Conservation (phyloP, 2,888 invertebrate genomes). For the Zaprionus lineosus region DNA sequence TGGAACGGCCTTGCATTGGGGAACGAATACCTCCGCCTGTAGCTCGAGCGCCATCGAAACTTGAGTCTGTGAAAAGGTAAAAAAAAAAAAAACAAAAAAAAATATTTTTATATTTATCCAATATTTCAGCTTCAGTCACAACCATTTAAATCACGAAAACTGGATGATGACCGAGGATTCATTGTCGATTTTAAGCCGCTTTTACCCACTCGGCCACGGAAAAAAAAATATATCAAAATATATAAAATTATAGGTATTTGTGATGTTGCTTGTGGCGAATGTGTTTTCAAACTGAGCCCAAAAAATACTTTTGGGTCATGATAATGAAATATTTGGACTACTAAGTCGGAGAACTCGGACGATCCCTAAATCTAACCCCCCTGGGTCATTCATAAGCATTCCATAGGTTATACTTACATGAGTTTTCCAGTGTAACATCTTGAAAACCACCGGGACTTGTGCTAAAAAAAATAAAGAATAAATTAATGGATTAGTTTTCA, state of each 20-base stretch:
- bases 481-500: neutral
- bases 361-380: no score
- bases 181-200: constrained; percentile 11
- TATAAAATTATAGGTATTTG: constrained; percentile 21
- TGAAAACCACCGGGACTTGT: constrained; percentile 88
- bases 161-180: neutral
- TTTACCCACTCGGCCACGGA: constrained; percentile 29
- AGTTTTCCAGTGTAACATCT: constrained; percentile 86
- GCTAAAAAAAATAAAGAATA: constrained; percentile 83
- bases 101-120: neutral
- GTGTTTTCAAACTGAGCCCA: constrained; percentile 39
- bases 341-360: no score
- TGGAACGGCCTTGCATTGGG: constrained; percentile 86
- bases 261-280: constrained; percentile 28
- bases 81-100: neutral
- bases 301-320: neutral
- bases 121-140: neutral
- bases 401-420: constrained; percentile 75
- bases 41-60: constrained; percentile 55
- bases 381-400: no score
- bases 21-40: constrained; percentile 59
- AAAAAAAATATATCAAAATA: constrained; percentile 43
- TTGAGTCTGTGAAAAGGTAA: constrained; percentile 35
- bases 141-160: neutral
- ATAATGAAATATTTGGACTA: no score